Evolutionary conservation across 2,797 vertebrate species (phyloP).

Genomic region (Gallinago nigripennis): DNA sequence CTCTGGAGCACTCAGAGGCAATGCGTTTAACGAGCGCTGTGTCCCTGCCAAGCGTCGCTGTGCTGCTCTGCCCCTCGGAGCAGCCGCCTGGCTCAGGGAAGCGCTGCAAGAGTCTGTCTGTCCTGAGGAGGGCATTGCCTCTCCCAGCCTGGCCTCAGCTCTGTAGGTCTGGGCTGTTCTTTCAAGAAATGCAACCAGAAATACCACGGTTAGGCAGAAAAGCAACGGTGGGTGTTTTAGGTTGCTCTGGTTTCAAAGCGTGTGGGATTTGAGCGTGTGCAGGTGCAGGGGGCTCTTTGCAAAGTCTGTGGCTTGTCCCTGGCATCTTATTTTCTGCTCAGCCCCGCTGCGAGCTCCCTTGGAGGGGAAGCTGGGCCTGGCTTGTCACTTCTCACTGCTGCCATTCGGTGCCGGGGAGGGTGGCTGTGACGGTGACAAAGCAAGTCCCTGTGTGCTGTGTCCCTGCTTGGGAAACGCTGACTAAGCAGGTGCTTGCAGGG

Average conservation of each 20-base stretch:
- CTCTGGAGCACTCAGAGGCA: neutral
- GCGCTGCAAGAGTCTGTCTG: neutral
- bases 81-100: neutral
- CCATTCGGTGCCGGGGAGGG: neutral
- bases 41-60: neutral
- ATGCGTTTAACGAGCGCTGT: neutral
- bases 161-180: neutral
- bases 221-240: neutral
- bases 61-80: neutral
- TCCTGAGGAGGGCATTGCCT: neutral
- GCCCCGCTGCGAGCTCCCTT: rapidly evolving
- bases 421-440: neutral
- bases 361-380: neutral
- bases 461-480: neutral
- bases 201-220: rapidly evolving
- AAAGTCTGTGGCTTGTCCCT: neutral
- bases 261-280: rapidly evolving
- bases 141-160: neutral
- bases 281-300: neutral
- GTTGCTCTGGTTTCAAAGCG: neutral
- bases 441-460: neutral
- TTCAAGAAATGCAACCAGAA: neutral
- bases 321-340: neutral
- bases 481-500: neutral
- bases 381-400: neutral